Base-by-base conservation (phyloP, 2,797 vertebrate genomes). In the Pachyuromys duprasi region DNA sequence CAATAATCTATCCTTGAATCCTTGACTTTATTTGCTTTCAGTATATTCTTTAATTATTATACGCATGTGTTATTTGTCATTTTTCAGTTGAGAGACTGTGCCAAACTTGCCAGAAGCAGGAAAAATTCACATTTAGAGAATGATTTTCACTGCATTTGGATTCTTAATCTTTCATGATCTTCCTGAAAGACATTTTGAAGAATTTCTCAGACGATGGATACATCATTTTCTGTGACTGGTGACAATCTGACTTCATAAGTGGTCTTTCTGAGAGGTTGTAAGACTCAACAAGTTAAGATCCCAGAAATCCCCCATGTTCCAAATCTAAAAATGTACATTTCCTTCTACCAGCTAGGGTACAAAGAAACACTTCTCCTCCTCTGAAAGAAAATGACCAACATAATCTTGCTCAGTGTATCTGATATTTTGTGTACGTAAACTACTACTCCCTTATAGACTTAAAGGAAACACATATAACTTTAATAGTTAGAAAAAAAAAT, bases 211-310 rank as follows among this genome's bases (percentile, higher is more conserved):
- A 97, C 93, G 93, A 97, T 60, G 55, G 94, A 96, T 94, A 88
- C 83, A n/a, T 42, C 5, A 5, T 95, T 98, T 97, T 98, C 97
- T 94, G 53, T 97, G 97, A 96, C 75, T 97, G 87, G 98, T 98
- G 97, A 97, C 94, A 97, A 92, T 93, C 60, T 92, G 86, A 97
- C 97, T 98, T 98, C 88, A 97, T 95, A 95, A 87, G 84, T 97
- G 86, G 65, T 97, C 95, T 97, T 96, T 95, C 79, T 94, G 97
- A 95, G 95, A 97, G 11, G 6, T 96, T 97, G 97, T 91, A 97
- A 97, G 96, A 83, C 65, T 93, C 96, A 91, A 97, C 97, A 96
- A 12, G 7, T 72, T 97, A 94, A 95, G 28, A 79, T 78, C 93
- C 92, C 94, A 96, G 63, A 96, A 97, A 96, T 98, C 86, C 81